Conservation (phyloP, 1,140 invertebrate genomes). For the Caenorhabditis tropicalis region DNA sequence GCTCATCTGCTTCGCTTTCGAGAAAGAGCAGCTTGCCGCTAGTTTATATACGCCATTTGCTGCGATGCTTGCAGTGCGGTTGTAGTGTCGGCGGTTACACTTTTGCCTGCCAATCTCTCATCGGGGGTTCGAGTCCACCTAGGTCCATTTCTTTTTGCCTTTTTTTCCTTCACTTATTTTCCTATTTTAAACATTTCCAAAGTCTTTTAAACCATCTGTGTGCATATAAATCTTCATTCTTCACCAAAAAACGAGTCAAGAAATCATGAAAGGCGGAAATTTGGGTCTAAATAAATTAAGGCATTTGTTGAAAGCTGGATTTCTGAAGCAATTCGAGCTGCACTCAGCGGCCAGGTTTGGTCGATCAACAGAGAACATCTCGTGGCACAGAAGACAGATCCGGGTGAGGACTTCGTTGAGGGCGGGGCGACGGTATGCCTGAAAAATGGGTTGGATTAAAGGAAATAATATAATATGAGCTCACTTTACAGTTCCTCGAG, state of each 20-base stretch:
- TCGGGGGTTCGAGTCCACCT: too few relatives aligned
- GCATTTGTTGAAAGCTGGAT: slow-evolving; percentile 19
- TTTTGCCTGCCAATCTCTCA: too few relatives aligned
- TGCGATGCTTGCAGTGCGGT: too few relatives aligned
- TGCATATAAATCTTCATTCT: neutral
- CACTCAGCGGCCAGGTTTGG: slow-evolving; percentile 31
- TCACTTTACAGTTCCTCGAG: slow-evolving; percentile 31
- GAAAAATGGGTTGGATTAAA: neutral
- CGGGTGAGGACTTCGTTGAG: slow-evolving; percentile 11
- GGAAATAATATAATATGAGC: neutral
- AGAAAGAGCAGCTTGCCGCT: too few relatives aligned
- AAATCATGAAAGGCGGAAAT: neutral
- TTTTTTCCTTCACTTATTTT: too few relatives aligned
- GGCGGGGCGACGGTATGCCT: slow-evolving; percentile 2
- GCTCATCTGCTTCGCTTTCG: too few relatives aligned
- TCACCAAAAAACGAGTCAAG: neutral
- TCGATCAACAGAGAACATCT: slow-evolving; percentile 19
- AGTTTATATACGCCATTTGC: too few relatives aligned
- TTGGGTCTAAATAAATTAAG: slow-evolving; percentile 8
- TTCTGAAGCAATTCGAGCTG: slow-evolving; percentile 28
- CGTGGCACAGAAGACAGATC: slow-evolving; percentile 9
- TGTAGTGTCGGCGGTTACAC: too few relatives aligned
- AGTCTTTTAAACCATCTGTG: too few relatives aligned
- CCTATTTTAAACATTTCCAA: too few relatives aligned
- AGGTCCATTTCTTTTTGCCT: too few relatives aligned